Percentiles rank a stretch among this genome's conserved stretches.
Conservation (phyloP, 2,113 vertebrate genomes). For the Baryphthengus martii region DNA sequence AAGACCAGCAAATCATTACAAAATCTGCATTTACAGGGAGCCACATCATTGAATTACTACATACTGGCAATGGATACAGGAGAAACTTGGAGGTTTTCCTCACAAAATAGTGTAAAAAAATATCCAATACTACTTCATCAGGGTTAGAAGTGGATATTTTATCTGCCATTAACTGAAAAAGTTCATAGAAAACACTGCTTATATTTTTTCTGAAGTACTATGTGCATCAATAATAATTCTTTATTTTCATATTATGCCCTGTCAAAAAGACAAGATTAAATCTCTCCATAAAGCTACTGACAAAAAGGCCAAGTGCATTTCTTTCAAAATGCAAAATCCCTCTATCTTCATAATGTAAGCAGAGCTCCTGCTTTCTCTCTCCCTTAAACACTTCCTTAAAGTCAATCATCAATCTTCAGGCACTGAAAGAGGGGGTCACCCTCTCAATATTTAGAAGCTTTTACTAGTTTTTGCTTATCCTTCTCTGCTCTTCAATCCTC, state of each 20-base stretch:
- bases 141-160: background rate
- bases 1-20: background rate
- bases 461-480: background rate
- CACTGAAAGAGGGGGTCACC: background rate
- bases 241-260: background rate
- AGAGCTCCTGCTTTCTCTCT: background rate
- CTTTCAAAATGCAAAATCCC: background rate
- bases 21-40: background rate
- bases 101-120: background rate
- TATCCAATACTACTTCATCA: background rate
- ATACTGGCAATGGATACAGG: rapidly evolving
- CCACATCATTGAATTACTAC: background rate
- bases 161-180: background rate
- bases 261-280: background rate
- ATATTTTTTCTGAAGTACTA: background rate
- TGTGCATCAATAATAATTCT: background rate
- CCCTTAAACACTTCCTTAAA: background rate
- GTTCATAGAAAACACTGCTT: background rate
- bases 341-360: rapidly evolving
- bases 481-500: background rate
- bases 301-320: background rate
- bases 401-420: background rate
- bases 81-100: background rate
- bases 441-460: background rate
- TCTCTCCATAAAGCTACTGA: background rate